Base-by-base conservation (phyloP, 2,113 vertebrate genomes). In the Capra hircus region DNA sequence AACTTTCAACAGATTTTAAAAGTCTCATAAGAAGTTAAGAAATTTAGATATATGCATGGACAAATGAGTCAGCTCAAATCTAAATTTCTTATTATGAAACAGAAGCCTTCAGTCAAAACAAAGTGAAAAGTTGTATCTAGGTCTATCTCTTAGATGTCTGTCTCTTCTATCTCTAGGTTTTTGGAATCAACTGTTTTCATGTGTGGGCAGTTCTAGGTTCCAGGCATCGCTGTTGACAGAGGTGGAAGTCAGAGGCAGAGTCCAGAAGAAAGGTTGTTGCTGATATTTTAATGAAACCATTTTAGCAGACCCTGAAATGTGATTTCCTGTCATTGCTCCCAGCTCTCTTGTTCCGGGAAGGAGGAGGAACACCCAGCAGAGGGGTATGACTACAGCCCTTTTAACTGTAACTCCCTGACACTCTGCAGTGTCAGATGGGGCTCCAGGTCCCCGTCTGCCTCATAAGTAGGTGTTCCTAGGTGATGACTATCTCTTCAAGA, bases 81-180 rank as follows among this genome's bases (percentile, higher is more conserved):
- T 23, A 74, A 40, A 40, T 74, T 74, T 40, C 67, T 74, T 74
- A 12, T 23, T 71, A 64, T 27, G 36, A 60, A 74, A 36, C 23
- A 52, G 15, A n/a, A 52, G 13, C 1, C 36, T 50, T 12, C 6
- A 78, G 33, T 59, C 14, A 83, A 89, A 83, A n/a, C 64, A 67
- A 45, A 28, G 17, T 28, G 48, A 90, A 36, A 64, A 50, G 45
- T 27, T 28, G 23, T 13, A 13, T 36, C 43, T 81, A 17, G 11
- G 13, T 23, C 25, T 52, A 0, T 23, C 30, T 50, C 12, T 30
- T 50, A 2, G 16, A 27, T 27, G 8, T 3, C 25, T n/a, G 10
- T 28, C 27, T 55, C 60, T 55, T 36, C 36, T 62, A 0, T 30
- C 21, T 50, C 33, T 53, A 17, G 30, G 14, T 59, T 27, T 43